phyloP scores from a whole-genome alignment of 1,140 invertebrate species.

The Drosophila yakuba region DNA sequence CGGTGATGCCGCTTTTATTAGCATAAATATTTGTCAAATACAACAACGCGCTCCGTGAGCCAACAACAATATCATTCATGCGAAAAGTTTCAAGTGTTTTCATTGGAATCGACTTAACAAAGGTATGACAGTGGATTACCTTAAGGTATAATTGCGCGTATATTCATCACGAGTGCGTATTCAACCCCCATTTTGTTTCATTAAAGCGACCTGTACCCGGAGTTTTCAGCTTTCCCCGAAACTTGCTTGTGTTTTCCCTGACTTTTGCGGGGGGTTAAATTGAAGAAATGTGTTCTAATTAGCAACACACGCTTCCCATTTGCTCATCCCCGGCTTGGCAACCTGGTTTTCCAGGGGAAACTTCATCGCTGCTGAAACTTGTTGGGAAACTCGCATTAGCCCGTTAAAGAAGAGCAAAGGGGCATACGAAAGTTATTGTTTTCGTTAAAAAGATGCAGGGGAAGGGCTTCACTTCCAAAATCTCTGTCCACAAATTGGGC shows the following conservation, averaged over 20 bases:
- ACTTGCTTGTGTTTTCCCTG: conserved; percentile 32
- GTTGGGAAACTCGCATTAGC: conserved; percentile 78
- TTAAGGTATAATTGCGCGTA: conserved; percentile 21
- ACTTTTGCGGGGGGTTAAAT: conserved; percentile 66
- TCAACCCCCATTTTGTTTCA: conserved; percentile 58
- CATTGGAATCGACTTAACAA: conserved; percentile 76
- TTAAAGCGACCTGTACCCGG: conserved; percentile 56
- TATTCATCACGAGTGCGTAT: conserved; percentile 13
- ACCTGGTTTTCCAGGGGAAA: conserved; percentile 27
- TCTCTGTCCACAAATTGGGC: not conserved
- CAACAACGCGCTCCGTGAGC: conserved; percentile 31
- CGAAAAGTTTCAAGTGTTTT: conserved; percentile 73
- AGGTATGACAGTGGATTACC: conserved; percentile 35
- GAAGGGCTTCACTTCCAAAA: conserved; percentile 1
- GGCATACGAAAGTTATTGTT: conserved; percentile 66
- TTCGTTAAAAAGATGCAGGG: conserved; percentile 31
- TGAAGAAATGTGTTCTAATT: conserved; percentile 82
- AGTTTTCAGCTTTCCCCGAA: conserved; percentile 17
- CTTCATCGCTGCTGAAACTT: conserved; percentile 58
- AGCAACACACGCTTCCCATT: conserved; percentile 62
- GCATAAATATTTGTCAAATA: conserved; percentile 80
- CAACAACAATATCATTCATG: conserved; percentile 66
- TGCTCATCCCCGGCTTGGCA: not conserved
- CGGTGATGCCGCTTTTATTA: conserved; percentile 61
- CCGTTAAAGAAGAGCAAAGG: conserved; percentile 48